Evolutionary conservation across 1,140 invertebrate species (phyloP), one percentile per base, ranked within the genome.

Genomic region (Diploscapter pachys): DNA sequence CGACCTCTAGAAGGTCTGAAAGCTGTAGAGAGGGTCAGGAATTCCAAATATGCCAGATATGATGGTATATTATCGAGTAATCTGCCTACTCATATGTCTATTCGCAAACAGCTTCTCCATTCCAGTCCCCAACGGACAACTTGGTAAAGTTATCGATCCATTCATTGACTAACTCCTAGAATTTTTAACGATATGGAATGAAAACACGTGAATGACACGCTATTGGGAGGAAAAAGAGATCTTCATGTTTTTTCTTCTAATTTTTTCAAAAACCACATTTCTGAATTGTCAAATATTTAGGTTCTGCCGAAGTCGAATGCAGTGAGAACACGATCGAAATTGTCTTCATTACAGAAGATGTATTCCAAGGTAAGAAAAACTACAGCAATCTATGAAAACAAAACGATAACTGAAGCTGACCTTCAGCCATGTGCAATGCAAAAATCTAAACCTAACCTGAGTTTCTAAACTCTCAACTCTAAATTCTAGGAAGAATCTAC

Each of bases 321-420:
- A 80, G 82, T 31, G 79, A 83, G 77, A 84, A 82, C n/a, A 78
- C 73, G 5, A 83, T 83, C 63, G 83, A 85, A 70, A 73, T 81
- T 4, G 83, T 83, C n/a, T 83, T 83, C 71, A 65, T 85, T 9
- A 83, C 83, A 2, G 81, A 81, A 64, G 66, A 68, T 11, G 54
- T 78, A 59, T 79, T 79, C 69, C 49, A 74, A 48, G 76, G 73
- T 66, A 11, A 31, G 31, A 31, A 31, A 31, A 31, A 31, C 31
- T 31, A 31, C 31, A 31, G 8, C 6, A 9, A 11, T 63, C 51
- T 63, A 63, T 63, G 63, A 63, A 6, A 9, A 11, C 8, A 6
- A 63, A 50, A 49, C n/a, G n/a, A 8, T 3, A 5, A 3, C 5
- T 11, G 3, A 5, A 53, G 65, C 56, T 67, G 53, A 4, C 6